Base-by-base conservation (phyloP, 2,113 vertebrate species). In the Tapirus terrestris region DNA sequence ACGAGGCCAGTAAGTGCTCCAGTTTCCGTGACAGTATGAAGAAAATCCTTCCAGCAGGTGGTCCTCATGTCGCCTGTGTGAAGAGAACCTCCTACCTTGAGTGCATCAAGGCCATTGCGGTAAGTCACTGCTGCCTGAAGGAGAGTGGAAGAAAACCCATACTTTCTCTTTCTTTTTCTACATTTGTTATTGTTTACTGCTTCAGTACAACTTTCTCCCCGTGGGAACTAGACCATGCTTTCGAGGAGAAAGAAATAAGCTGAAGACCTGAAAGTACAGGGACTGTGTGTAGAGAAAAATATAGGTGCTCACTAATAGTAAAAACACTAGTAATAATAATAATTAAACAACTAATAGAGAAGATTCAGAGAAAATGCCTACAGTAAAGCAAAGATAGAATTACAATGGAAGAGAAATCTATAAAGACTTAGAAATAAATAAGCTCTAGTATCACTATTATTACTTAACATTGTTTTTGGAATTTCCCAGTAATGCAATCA, bases 71-170 rank as follows among this genome's bases (percentile, higher is more conserved):
- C 39, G 12, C 0, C 2, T 99, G 99, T 63, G 65, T 98, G 92
- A 93, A 86, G 96, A 98, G 84, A 97, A 16, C 48, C 7, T 97
- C 93, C 0, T 94, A 96, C 87, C 76, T 85, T 0, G 98, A 99
- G 1, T 99, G 99, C 96, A 97, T 99, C 67, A 79, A 51, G 83
- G 98, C 98, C 95, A 99, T 99, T 27, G 36, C 84, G 63, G 99
- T 99, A 98, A 98, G 99, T 97, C 72, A n/a, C 36, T 14, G 6
- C n/a, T 87, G 70, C 16, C 75, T 25, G 10, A 76, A 60, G 33
- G 33, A 81, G 9, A 89, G 13, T 21, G 2, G 36, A 90, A 83
- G 80, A 33, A 81, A 96, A 25, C 31, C 18, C n/a, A 4, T 20
- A 2, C 29, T 20, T 68, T 63, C 4, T n/a, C 8, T 25, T 61